These are phyloP conservation scores for Sylvietta virens DNA, from an alignment of 2,113 vertebrate species.

Conservation along the genomic window DNA sequence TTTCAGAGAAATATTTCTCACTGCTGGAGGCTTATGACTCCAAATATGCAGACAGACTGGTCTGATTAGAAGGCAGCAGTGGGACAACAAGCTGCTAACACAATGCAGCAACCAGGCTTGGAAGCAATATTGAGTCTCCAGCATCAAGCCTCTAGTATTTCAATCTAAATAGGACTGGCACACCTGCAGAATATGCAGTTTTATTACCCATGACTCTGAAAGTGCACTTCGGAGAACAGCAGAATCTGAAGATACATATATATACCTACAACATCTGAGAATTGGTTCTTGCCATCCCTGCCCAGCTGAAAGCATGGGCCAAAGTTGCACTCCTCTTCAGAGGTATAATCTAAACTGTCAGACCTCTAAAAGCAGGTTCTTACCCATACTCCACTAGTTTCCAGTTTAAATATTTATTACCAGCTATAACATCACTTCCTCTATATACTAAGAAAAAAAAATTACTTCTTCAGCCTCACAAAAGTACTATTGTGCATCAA, in stretches of 20 bases:
- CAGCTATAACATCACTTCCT: not conserved
- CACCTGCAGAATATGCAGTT: not conserved
- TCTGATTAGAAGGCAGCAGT: conserved; percentile 35
- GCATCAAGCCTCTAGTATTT: not conserved
- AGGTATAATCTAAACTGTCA: not conserved
- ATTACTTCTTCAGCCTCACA: not conserved
- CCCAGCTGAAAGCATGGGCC: not conserved
- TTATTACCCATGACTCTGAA: not conserved
- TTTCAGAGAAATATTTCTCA: conserved; percentile 35
- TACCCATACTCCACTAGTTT: not conserved
- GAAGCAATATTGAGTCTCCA: not conserved
- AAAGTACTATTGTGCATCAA: not conserved
- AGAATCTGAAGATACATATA: not conserved
- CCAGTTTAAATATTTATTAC: not conserved
- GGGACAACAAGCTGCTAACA: conserved; percentile 5
- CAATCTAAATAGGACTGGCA: not conserved
- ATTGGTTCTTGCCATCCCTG: not conserved
- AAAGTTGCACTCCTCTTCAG: not conserved
- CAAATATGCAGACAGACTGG: conserved; percentile 18
- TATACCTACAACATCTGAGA: not conserved
- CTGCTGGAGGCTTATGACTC: conserved; percentile 37
- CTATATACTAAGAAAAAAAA: not conserved
- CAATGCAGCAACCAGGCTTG: not conserved
- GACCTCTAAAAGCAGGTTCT: not conserved
- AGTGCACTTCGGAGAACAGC: not conserved